Base-by-base conservation (phyloP, 2,888 invertebrate species). In the Phyllotreta cruciferae region DNA sequence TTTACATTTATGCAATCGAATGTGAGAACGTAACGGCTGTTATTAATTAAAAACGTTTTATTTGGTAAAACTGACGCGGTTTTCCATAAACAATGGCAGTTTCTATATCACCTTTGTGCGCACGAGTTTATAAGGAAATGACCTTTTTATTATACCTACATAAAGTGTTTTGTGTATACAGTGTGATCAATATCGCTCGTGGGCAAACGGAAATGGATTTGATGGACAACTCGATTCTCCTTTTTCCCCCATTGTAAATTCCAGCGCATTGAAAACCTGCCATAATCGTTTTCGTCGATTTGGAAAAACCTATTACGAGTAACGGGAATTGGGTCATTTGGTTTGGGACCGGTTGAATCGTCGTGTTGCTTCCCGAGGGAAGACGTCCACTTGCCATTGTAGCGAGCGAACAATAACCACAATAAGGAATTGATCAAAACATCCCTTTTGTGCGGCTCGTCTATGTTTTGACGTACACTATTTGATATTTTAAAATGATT, bases 391-490 rank as follows among this genome's bases (percentile, higher is more conserved):
- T 35, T 34, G 45, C 36, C 14, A 24, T 57, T 57, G 49, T 49
- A 39, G 41, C 39, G 24, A 24, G 9, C 50, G 34, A 50, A 57
- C 57, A 50, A 57, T 47, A 37, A 35, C 9, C 11, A 13, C 4
- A 50, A 49, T 39, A 35, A 6, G 34, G 45, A 57, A 41, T 57
- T 41, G 45, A 57, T 57, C 57, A 57, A 38, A 50, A 49, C 45
- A 34, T 37, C 50, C 14, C 38, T 56, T 47, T 56, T 47, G 49
- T 11, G 13, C 24, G 6, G 24, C 24, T 14, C 13, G 9, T 13
- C 47, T 9, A 45, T 14, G 36, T n/a, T 56, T 47, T 38, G 13
- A 56, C 24, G 49, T 56, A 47, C 14, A 3, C 8, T 11, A 24
- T 47, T 7, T 9, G 10, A 11, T 44, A 44, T 44, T n/a, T 47